Evolutionary conservation across 1,140 invertebrate genomes (phyloP).

Genomic region (Zaprionus camerounensis): DNA sequence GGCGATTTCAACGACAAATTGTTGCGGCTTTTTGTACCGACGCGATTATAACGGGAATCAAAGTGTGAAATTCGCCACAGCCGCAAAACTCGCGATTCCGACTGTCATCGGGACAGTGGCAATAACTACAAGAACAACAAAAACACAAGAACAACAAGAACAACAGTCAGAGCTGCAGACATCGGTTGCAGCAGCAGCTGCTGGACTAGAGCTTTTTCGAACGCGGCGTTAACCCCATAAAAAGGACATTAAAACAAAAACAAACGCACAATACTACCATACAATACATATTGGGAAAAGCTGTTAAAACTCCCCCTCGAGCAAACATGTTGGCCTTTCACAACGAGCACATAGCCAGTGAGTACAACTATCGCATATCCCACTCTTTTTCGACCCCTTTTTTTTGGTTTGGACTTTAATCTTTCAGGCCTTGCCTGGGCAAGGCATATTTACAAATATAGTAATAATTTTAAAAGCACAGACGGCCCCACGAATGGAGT

Average conservation of each 20-base stretch:
- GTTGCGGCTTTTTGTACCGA: conserved; percentile 50
- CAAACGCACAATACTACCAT: conserved; percentile 34
- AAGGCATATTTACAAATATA: conserved; percentile 54
- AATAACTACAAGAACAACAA: conserved; percentile 34
- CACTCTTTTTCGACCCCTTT: not conserved
- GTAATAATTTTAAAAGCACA: conserved; percentile 73
- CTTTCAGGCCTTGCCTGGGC: conserved; percentile 29
- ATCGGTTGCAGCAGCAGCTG: conserved; percentile 37
- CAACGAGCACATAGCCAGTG: conserved; percentile 71
- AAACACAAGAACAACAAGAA: conserved; percentile 14
- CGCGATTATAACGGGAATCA: conserved; percentile 45
- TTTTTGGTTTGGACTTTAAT: conserved; percentile 31
- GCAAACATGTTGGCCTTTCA: conserved; percentile 73
- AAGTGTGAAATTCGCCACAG: conserved; percentile 58
- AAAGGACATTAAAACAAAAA: conserved; percentile 56
- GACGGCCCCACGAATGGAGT: conserved; percentile 32
- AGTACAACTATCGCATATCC: conserved; percentile 52
- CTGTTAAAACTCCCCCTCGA: conserved; percentile 42
- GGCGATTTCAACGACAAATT: conserved; percentile 46
- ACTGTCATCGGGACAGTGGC: conserved; percentile 35
- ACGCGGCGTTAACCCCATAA: conserved; percentile 43
- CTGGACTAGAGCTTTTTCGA: conserved; percentile 36
- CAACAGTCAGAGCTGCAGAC: conserved; percentile 21
- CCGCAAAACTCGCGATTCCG: conserved; percentile 42
- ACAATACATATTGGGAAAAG: conserved; percentile 50